Evolutionary conservation across 2,797 vertebrate species (phyloP).

Genomic region (Tragelaphus eurycerus): DNA sequence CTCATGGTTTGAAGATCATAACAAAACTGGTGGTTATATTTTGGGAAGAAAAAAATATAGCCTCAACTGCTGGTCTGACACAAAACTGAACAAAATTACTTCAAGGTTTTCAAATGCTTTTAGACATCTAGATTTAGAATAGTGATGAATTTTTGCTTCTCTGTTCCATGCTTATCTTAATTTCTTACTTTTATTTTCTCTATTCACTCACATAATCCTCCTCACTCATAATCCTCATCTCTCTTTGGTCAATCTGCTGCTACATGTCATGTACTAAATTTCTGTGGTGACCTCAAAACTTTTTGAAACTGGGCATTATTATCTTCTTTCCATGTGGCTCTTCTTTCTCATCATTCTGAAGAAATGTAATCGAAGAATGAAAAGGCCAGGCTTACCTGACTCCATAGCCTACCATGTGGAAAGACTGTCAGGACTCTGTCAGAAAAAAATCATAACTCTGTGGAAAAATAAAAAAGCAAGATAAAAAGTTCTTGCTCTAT

Average conservation of each 20-base stretch:
- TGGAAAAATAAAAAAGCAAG: neutral
- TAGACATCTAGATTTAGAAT: neutral
- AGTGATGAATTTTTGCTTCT: neutral
- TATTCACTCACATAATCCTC: neutral
- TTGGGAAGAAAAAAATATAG: slow-evolving; percentile 24
- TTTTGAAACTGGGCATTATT: neutral
- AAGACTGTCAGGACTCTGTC: neutral
- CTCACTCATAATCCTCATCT: neutral
- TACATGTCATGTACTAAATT: neutral
- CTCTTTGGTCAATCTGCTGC: neutral
- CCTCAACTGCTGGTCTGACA: neutral
- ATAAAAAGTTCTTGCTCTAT: neutral
- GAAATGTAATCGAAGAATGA: neutral
- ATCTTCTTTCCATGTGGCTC: neutral
- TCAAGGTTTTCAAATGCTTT: neutral
- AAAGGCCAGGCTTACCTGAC: neutral
- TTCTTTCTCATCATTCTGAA: neutral
- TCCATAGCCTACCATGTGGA: neutral
- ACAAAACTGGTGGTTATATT: slow-evolving; percentile 8
- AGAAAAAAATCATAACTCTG: neutral
- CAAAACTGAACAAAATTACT: neutral
- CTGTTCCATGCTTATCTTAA: neutral
- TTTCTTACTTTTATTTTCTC: neutral
- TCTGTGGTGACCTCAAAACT: neutral
- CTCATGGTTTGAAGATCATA: neutral